Evolutionary conservation across 2,113 vertebrate species (phyloP).

Genomic region (Oenanthe oenanthe): DNA sequence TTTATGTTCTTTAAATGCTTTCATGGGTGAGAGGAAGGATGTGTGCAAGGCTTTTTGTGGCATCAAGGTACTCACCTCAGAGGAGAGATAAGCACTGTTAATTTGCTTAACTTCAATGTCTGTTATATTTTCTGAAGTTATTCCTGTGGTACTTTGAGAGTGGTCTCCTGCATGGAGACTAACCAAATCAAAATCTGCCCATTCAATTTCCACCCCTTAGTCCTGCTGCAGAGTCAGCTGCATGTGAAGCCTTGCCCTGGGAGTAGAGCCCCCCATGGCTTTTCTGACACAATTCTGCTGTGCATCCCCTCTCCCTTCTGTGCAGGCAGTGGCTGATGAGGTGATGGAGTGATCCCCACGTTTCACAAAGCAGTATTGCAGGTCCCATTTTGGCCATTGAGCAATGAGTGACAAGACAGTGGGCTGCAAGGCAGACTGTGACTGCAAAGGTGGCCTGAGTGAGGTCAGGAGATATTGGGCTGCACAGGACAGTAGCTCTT

Average conservation of each 20-base stretch:
- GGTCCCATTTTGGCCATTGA: neutral
- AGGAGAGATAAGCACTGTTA: neutral
- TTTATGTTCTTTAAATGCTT: neutral
- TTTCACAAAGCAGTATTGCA: neutral
- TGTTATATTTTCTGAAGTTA: neutral
- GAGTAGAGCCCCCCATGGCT: neutral
- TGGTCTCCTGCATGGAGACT: neutral
- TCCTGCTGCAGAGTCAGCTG: neutral
- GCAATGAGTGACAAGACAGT: neutral
- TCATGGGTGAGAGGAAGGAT: neutral
- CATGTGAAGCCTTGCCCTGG: accelerated
- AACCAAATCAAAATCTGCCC: neutral
- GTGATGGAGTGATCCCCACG: neutral
- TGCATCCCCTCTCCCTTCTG: neutral
- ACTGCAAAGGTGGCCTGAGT: neutral
- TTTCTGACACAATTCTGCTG: neutral
- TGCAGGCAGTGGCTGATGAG: neutral
- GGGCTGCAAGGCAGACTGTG: neutral
- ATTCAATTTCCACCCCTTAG: neutral
- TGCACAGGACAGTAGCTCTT: neutral
- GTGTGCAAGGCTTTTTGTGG: neutral
- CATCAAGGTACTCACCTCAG: accelerated
- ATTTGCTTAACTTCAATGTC: neutral
- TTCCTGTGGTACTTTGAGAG: neutral
- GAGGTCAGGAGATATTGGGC: neutral